phyloP scores from a whole-genome alignment of 1,140 invertebrate genomes.

The Philopotamus ludificatus region DNA sequence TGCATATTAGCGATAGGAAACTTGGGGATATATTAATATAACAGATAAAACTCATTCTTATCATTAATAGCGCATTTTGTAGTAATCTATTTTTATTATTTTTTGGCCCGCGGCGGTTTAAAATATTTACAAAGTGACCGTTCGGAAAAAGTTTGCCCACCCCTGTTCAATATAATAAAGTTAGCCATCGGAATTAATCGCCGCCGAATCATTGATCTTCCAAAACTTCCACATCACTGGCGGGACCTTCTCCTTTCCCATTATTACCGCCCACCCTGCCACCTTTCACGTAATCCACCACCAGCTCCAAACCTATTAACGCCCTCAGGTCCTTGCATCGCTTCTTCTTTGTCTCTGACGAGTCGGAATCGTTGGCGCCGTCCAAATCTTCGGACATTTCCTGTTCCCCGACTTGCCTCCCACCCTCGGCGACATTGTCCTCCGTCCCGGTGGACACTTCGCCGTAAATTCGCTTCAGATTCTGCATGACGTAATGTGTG shows the following conservation, averaged over 20 bases:
- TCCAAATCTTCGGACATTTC: conserved; percentile 43
- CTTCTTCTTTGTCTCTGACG: conserved; percentile 37
- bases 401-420: conserved; percentile 46
- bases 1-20: too few species aligned
- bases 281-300: conserved; percentile 39
- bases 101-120: too few species aligned
- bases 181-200: too few species aligned
- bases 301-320: conserved; percentile 36
- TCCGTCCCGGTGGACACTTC: conserved; percentile 45
- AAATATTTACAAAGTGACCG: too few species aligned
- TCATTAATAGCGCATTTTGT: too few species aligned
- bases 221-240: conserved; percentile 33
- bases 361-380: conserved; percentile 39
- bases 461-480: conserved; percentile 56
- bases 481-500: conserved; percentile 58
- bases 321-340: conserved; percentile 37
- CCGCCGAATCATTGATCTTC: conserved; percentile 22
- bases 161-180: too few species aligned
- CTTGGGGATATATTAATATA: too few species aligned
- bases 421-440: conserved; percentile 38
- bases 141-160: too few species aligned
- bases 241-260: conserved; percentile 21
- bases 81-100: too few species aligned
- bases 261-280: conserved; percentile 5
- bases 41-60: too few species aligned